A percentile compares a stretch with the other conserved stretches of the same genome.
phyloP scores from a whole-genome alignment of 2,797 vertebrate species.

The Hypotaenidia philippensis region DNA sequence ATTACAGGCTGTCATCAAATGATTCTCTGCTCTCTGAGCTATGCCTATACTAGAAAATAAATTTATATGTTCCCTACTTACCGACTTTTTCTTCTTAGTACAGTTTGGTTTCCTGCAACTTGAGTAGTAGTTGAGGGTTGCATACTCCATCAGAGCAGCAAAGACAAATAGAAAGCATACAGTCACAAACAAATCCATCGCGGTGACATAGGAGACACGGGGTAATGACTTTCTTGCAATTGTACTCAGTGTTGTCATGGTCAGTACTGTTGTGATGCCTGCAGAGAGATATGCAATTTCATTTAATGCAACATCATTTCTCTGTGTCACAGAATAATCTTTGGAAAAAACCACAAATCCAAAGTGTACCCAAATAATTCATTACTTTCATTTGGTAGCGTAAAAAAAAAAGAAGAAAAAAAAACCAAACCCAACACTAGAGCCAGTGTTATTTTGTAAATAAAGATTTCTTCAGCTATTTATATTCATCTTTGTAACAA shows the following conservation, averaged over 20 bases:
- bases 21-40: background rate
- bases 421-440: background rate
- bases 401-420: background rate
- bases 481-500: background rate
- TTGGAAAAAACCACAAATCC: background rate
- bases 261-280: conserved; percentile 97
- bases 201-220: conserved; percentile 94
- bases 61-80: conserved; percentile 66
- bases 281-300: conserved; percentile 27
- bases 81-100: conserved; percentile 88
- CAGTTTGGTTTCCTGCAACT: conserved; percentile 84
- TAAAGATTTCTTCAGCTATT: background rate
- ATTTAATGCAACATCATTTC: background rate
- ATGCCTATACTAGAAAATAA: background rate
- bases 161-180: conserved; percentile 98
- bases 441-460: background rate
- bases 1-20: background rate
- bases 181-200: conserved; percentile 97
- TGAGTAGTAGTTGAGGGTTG: conserved; percentile 94
- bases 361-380: background rate
- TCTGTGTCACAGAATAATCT: background rate
- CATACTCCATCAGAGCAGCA: conserved; percentile 97
- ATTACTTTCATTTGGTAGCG: background rate
- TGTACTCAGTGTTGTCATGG: conserved; percentile 96
- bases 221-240: conserved; percentile 94